Conservation (phyloP, 2,797 vertebrate genomes). For the Aphelocoma californica region DNA sequence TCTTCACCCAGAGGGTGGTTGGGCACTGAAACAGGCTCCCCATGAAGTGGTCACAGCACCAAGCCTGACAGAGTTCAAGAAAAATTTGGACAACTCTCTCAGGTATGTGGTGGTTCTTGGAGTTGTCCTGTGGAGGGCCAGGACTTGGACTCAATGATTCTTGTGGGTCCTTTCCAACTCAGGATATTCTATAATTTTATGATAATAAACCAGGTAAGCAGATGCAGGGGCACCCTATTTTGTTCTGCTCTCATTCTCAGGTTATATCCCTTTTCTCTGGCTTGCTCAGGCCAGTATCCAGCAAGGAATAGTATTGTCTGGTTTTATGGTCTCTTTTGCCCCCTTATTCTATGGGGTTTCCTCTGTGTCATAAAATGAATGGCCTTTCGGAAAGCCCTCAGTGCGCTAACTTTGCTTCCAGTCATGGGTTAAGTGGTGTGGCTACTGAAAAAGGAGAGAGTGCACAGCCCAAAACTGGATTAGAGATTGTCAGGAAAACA, state of each 20-base stretch:
- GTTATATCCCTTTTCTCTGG: not conserved
- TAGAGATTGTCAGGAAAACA: not conserved
- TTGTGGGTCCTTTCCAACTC: not conserved
- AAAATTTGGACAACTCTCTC: not conserved
- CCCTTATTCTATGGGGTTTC: not conserved
- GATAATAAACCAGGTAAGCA: not conserved
- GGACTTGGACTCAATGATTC: not conserved
- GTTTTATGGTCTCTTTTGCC: not conserved
- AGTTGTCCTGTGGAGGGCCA: not conserved
- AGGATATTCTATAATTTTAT: not conserved
- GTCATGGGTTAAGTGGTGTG: not conserved
- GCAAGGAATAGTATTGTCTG: not conserved
- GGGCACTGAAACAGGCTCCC: not conserved
- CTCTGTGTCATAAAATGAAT: not conserved
- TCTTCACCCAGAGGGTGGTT: not conserved
- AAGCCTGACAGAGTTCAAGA: not conserved
- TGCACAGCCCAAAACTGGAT: not conserved
- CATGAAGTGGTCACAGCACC: not conserved
- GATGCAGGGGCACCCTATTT: not conserved
- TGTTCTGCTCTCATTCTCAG: not conserved
- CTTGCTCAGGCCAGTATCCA: not conserved
- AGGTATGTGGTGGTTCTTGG: not conserved
- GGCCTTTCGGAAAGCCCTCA: not conserved
- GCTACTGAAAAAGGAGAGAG: not conserved
- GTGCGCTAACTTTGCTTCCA: not conserved